Evolutionary conservation across 1,140 invertebrate genomes (phyloP).

Genomic region (Gryllus bimaculatus): DNA sequence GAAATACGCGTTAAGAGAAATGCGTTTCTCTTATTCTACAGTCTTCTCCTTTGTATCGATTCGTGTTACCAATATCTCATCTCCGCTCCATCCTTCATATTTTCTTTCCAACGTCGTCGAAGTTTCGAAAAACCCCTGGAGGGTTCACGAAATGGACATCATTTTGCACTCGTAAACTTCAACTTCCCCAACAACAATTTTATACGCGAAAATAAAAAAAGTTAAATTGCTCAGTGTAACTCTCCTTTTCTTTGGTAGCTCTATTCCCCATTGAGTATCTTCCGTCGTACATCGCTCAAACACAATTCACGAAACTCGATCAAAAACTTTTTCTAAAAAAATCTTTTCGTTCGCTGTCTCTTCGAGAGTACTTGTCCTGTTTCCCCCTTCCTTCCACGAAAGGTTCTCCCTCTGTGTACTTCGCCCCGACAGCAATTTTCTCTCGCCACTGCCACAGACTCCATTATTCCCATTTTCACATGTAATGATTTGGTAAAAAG

Average conservation of each 20-base stretch:
- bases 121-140: background rate
- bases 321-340: background rate
- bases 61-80: too few relatives aligned
- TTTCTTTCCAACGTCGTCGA: background rate
- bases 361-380: too few relatives aligned
- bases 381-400: too few relatives aligned
- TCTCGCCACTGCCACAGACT: background rate
- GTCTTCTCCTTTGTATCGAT: too few relatives aligned
- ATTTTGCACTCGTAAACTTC: background rate
- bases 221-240: background rate
- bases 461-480: background rate
- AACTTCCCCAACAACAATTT: background rate
- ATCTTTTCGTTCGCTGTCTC: too few relatives aligned
- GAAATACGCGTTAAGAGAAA: too few relatives aligned
- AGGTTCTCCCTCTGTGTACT: too few relatives aligned
- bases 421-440: too few relatives aligned
- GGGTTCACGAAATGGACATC: background rate
- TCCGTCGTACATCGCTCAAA: background rate
- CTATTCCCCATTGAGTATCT: background rate
- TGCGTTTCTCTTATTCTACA: too few relatives aligned
- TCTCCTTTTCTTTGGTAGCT: background rate
- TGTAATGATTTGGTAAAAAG: background rate
- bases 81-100: background rate
- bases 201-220: background rate
- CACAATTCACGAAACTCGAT: background rate